Evolutionary conservation across 2,888 invertebrate genomes (phyloP).

Genomic region (Agrochola litura): DNA sequence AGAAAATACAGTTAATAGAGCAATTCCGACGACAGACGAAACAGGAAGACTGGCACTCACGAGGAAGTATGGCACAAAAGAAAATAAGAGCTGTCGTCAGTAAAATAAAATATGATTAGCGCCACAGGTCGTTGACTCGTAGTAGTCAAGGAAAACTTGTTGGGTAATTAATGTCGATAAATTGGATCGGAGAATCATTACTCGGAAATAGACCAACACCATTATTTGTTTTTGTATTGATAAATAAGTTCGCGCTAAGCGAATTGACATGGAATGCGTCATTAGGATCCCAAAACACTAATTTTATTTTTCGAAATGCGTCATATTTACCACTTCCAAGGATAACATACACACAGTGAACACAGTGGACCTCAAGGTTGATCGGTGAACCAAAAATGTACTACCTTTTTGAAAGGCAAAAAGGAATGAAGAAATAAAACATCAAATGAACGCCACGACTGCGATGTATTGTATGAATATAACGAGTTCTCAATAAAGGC

Average conservation of each 20-base stretch:
- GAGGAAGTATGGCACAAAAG: not conserved
- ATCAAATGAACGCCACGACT: not conserved
- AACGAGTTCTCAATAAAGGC: not conserved
- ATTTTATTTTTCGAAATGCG: not conserved
- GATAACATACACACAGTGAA: not conserved
- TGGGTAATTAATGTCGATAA: not conserved
- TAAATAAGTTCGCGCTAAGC: not conserved
- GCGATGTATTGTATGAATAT: not conserved
- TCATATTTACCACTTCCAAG: constrained; percentile 2
- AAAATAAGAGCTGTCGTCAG: constrained; percentile 1
- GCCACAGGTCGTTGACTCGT: constrained; percentile 12
- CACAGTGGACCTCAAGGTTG: constrained; percentile 19
- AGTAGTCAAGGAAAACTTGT: constrained; percentile 23
- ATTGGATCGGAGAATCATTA: not conserved
- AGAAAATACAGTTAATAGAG: not conserved
- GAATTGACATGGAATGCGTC: constrained; percentile 7
- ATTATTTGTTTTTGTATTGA: not conserved
- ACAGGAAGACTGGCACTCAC: not conserved
- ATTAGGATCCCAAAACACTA: not conserved
- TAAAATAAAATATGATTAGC: constrained; percentile 12
- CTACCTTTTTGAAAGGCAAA: constrained; percentile 8
- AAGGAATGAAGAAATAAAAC: not conserved
- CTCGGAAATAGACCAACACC: not conserved
- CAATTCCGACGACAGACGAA: not conserved
- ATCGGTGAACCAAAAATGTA: not conserved